These are phyloP conservation scores for Channallabes apus DNA, from an alignment of 2,797 vertebrate species.

Conservation along the genomic window DNA sequence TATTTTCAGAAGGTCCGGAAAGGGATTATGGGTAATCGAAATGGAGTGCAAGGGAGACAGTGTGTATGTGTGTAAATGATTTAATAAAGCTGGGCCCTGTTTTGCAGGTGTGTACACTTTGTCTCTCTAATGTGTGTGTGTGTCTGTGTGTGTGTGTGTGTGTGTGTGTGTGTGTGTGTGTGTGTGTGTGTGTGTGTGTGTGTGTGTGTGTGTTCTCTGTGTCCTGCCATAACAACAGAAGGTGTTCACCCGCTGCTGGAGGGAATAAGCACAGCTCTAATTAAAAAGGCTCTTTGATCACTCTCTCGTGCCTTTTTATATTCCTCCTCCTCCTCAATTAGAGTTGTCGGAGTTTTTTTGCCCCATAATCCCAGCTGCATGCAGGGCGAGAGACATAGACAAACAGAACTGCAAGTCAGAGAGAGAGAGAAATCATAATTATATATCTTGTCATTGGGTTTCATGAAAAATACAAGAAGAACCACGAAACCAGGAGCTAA, in stretches of 20 bases:
- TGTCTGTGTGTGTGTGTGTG: slow-evolving; percentile 14
- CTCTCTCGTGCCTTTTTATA: slow-evolving; percentile 68
- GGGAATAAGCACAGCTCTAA: slow-evolving; percentile 69
- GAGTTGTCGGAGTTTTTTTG: slow-evolving; percentile 50
- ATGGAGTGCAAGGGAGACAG: background rate
- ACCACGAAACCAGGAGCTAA: too few relatives aligned
- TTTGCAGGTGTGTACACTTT: background rate
- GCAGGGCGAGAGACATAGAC: slow-evolving; percentile 17
- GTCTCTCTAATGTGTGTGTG: slow-evolving; percentile 3
- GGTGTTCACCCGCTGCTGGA: slow-evolving; percentile 55
- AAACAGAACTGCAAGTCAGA: background rate
- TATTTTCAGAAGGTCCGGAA: slow-evolving; percentile 52
- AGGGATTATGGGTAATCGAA: background rate
- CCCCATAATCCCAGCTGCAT: slow-evolving; percentile 28
- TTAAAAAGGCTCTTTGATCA: slow-evolving; percentile 71
- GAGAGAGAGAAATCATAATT: background rate
- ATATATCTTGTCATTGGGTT: background rate
- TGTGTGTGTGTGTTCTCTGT: slow-evolving; percentile 2
- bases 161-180: too few relatives aligned
- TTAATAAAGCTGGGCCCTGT: background rate
- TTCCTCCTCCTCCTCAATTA: slow-evolving; percentile 65
- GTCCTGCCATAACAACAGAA: slow-evolving; percentile 62
- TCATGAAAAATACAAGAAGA: background rate
- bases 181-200: slow-evolving; percentile 27
- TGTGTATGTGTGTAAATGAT: slow-evolving; percentile 9